phyloP scores from a whole-genome alignment of 2,888 invertebrate genomes.

The Steromphala cineraria region DNA sequence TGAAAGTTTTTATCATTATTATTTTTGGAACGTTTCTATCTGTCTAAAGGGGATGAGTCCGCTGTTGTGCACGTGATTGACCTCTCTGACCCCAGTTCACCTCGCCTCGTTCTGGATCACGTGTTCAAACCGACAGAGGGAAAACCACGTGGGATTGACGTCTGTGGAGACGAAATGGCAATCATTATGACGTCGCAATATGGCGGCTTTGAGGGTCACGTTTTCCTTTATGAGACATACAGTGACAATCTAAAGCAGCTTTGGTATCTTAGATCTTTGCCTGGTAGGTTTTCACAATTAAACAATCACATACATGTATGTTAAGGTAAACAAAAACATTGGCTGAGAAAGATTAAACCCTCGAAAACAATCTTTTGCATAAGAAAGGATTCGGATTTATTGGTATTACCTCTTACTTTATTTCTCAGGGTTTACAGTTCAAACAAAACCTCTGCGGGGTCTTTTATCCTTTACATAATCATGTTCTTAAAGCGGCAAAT shows the following conservation, averaged over 20 bases:
- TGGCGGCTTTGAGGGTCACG: slow-evolving; percentile 51
- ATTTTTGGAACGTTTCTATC: too few species aligned
- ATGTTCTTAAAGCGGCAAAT: too few species aligned
- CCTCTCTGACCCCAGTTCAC: slow-evolving; percentile 45
- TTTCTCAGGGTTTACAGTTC: too few species aligned
- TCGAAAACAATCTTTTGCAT: too few species aligned
- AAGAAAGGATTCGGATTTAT: too few species aligned
- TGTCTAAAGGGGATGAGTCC: slow-evolving; percentile 47
- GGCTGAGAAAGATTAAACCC: too few species aligned
- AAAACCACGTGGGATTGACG: slow-evolving; percentile 45
- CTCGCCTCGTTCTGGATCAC: slow-evolving; percentile 39
- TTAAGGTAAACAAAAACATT: too few species aligned
- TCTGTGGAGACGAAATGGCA: slow-evolving; percentile 47
- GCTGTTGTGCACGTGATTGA: slow-evolving; percentile 56
- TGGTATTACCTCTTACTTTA: too few species aligned
- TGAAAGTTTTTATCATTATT: too few species aligned
- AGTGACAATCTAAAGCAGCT: background rate
- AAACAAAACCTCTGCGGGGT: too few species aligned
- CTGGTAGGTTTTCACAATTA: slow-evolving; percentile 20
- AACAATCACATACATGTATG: background rate
- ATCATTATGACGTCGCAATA: slow-evolving; percentile 44
- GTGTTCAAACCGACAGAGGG: slow-evolving; percentile 46
- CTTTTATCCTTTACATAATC: too few species aligned
- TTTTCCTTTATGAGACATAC: slow-evolving; percentile 43
- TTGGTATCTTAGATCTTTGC: background rate